Evolutionary conservation across 2,113 vertebrate genomes (phyloP), one percentile per base, ranked within the genome.

Genomic region (Phylloscopus trochiloides): DNA sequence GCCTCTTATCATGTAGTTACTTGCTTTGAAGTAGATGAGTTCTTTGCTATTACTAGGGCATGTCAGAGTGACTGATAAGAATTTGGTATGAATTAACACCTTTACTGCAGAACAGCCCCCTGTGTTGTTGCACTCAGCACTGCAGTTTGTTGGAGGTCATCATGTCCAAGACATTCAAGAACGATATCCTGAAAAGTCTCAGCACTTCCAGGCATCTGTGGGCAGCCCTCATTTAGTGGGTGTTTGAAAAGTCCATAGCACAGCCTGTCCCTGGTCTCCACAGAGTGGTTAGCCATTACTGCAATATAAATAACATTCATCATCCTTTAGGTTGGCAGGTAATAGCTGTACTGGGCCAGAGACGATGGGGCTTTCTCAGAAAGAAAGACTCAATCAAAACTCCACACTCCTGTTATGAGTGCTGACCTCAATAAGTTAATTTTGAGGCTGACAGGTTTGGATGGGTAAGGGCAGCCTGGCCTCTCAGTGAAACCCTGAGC

Each of bases 291-390:
- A 90, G 86, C 88, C 90, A 88, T 96, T 96, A 88, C 90, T 31
- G 36, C 83, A 92, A 95, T 88, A 93, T 92, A 95, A 95, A 96
- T 95, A 92, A 67, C 83, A 90, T 93, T 88, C 88, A 92, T 96
- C 95, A 92, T 96, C 90, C 88, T 94, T 96, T 94, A 81, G 92
- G 79, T 6, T 96, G 96, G 88, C 94, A 95, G 93, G 93, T 94
- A 92, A 96, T 94, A 92, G 90, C 88, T 4, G 10, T 57, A 52
- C 79, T 78, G 76, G 92, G 65, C 72, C 50, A 54, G 66, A 52
- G 68, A 77, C 36, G 6, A 29, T 65, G 79, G 82, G 75, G 25
- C 85, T 92, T 86, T 90, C 90, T 95, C 67, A 71, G 72, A 74
- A 75, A 80, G 81, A 90, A 95, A 88, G 88, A 59, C 74, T 90